Evolutionary conservation across 2,888 invertebrate species (phyloP).

Genomic region (Diachrysia chrysitis): DNA sequence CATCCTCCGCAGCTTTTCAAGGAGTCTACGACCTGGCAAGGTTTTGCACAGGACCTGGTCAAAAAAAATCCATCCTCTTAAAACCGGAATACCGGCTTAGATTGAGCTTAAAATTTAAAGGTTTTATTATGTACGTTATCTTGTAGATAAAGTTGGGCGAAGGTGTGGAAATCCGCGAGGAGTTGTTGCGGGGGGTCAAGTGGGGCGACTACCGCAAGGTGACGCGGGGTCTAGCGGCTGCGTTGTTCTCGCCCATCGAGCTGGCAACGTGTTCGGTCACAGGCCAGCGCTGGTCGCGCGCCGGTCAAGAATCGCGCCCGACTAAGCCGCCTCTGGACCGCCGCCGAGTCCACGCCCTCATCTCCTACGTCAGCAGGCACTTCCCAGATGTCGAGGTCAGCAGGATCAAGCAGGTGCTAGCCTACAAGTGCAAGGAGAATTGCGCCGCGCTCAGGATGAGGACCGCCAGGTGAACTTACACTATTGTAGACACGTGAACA

Average conservation of each 20-base stretch:
- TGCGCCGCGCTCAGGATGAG: conserved; percentile 93
- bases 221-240: conserved; percentile 92
- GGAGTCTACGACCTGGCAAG: no score
- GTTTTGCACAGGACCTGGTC: no score
- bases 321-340: conserved; percentile 93
- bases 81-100: not conserved
- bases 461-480: conserved; percentile 90
- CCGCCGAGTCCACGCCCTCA: conserved; percentile 93
- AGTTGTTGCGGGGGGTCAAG: conserved; percentile 92
- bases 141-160: conserved; percentile 92
- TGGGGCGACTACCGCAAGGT: conserved; percentile 93
- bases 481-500: conserved; percentile 15
- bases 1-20: no score
- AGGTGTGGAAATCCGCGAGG: conserved; percentile 92
- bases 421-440: conserved; percentile 94
- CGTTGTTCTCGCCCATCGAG: conserved; percentile 92
- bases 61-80: not conserved
- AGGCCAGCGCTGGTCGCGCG: conserved; percentile 93
- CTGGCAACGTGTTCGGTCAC: conserved; percentile 93
- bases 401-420: conserved; percentile 93
- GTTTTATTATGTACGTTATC: conserved; percentile 1
- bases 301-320: conserved; percentile 92
- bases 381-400: conserved; percentile 93
- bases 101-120: not conserved
- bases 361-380: conserved; percentile 92